A percentile compares a stretch with the other conserved stretches of the same genome.
Conservation (phyloP, 2,797 vertebrate species). For the Champsocephalus gunnari region DNA sequence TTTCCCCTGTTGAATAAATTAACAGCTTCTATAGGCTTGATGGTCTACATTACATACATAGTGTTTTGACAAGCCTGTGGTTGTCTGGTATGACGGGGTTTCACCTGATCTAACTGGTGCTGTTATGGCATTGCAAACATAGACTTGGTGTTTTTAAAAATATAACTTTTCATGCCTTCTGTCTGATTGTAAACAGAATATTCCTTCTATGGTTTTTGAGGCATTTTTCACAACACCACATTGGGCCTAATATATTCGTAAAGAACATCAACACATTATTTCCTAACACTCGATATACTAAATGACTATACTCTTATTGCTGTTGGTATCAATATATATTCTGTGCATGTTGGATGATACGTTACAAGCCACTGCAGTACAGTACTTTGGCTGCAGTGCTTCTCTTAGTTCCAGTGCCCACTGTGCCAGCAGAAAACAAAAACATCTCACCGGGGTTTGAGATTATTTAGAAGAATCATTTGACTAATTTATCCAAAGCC, state of each 20-base stretch:
- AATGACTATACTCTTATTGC: background rate
- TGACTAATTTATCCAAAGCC: background rate
- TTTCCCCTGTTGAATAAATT: constrained; percentile 34
- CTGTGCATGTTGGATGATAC: background rate
- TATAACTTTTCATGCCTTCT: too few relatives aligned
- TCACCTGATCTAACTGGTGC: constrained; percentile 19
- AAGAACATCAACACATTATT: background rate
- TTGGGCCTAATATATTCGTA: background rate
- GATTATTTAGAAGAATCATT: too few relatives aligned
- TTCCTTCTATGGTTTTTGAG: too few relatives aligned
- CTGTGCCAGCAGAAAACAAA: too few relatives aligned
- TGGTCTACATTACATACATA: background rate
- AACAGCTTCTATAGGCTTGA: constrained; percentile 7
- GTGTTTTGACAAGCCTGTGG: constrained; percentile 26
- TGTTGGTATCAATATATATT: background rate
- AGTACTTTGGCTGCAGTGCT: too few relatives aligned
- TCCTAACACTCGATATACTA: background rate
- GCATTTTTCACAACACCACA: too few relatives aligned
- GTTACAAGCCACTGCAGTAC: background rate
- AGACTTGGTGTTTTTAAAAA: background rate
- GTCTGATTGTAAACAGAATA: background rate
- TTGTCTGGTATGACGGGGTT: constrained; percentile 47
- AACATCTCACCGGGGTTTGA: too few relatives aligned
- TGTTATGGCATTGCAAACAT: background rate
- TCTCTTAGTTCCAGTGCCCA: too few relatives aligned